Base-by-base conservation (phyloP, 2,113 vertebrate genomes). In the Callospermophilus lateralis region DNA sequence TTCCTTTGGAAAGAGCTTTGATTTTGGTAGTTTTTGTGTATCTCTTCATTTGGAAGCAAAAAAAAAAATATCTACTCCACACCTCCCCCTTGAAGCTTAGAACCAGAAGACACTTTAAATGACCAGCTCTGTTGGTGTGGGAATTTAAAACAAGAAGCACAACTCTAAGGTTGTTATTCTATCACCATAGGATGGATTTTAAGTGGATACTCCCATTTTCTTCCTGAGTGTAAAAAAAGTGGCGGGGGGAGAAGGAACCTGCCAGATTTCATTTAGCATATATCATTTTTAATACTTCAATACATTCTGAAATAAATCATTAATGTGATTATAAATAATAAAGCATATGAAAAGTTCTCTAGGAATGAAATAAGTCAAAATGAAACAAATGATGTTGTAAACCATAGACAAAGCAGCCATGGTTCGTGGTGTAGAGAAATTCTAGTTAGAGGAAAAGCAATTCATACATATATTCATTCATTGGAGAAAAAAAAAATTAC, bases 261-360 rank as follows among this genome's bases (percentile, higher is more conserved):
- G 51, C 58, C 73, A 89, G 37, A 80, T 89, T 96, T 93, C 68
- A 91, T 79, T 94, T 83, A 83, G 74, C 28, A 72, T 91, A n/a
- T 89, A 51, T 89, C 73, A 63, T 70, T 94, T 87, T 86, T 96
- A 74, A 78, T 89, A 77, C 20, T 88, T 73, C 3, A 95, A 37
- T 85, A 89, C 39, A 85, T 93, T 95, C 72, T 93, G 85, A 94
- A 79, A 94, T 95, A 94, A 98, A 96, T 96, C 73, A 94, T 96
- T 89, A 86, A 96, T 89, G 51, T 65, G 39, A 81, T 90, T 93
- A 95, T 98, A 87, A 97, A 94, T 97, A 97, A 96, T 91, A 95
- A 86, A 91, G 22, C n/a, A 67, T 58, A 77, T 6, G 30, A 94
- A 90, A 91, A 78, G 73, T 96, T 95, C 74, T 91, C 73, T 79